phyloP scores from a whole-genome alignment of 1,140 invertebrate genomes.

The Drosophila saltans region DNA sequence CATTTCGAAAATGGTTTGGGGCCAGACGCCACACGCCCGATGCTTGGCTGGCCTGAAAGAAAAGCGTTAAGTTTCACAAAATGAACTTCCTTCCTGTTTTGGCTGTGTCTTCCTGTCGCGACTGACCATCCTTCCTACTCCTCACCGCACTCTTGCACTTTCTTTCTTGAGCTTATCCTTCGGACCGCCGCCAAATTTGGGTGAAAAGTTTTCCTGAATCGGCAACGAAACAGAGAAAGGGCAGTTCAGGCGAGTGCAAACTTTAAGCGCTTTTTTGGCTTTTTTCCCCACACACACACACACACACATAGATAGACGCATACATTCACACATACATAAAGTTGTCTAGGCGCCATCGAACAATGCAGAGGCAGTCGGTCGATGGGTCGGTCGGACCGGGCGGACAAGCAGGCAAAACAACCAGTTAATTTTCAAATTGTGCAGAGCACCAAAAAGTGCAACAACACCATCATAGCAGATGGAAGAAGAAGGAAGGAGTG shows the following conservation, averaged over 20 bases:
- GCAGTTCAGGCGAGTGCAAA: not conserved
- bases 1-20: conserved; percentile 10
- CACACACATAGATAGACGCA: not conserved
- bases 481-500: too few relatives aligned
- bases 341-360: conserved; percentile 8
- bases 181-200: not conserved
- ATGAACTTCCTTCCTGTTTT: conserved; percentile 11
- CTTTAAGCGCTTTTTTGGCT: conserved; percentile 9
- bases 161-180: conserved; percentile 8
- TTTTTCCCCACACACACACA: not conserved
- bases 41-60: not conserved
- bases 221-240: not conserved
- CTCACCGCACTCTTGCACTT: not conserved
- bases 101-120: conserved; percentile 10
- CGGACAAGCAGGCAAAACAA: conserved; percentile 6
- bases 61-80: conserved; percentile 14
- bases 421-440: conserved; percentile 12
- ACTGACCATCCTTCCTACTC: not conserved
- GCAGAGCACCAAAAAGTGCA: conserved; percentile 8
- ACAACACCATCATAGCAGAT: not conserved
- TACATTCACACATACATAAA: not conserved
- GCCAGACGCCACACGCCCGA: conserved; percentile 2
- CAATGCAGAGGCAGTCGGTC: not conserved
- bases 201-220: not conserved
- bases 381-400: not conserved